Evolutionary conservation across 2,797 vertebrate species (phyloP).

Genomic region (Enteromius anoplus): DNA sequence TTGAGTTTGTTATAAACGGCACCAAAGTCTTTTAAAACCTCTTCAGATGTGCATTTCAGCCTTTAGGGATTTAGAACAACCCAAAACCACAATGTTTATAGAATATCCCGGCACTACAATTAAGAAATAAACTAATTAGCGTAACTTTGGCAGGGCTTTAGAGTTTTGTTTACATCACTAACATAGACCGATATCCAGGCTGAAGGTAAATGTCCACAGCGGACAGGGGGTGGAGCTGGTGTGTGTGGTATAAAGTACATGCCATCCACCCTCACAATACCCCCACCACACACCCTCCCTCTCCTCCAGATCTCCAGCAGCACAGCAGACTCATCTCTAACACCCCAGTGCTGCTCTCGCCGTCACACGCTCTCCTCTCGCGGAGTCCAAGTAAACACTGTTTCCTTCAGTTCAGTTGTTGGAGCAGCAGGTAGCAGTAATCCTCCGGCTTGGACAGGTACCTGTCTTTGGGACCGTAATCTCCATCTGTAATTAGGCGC

Average conservation of each 20-base stretch:
- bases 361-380: constrained; percentile 37
- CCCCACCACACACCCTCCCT: constrained; percentile 37
- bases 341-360: constrained; percentile 45
- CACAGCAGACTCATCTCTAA: constrained; percentile 44
- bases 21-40: neutral
- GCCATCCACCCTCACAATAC: constrained; percentile 43
- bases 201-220: constrained; percentile 22
- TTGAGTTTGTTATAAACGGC: neutral
- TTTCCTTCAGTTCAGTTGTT: constrained; percentile 16
- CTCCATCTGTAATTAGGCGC: constrained; percentile 34
- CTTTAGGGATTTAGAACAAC: neutral
- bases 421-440: constrained; percentile 36
- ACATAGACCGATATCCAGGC: neutral
- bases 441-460: constrained; percentile 40
- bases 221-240: constrained; percentile 52
- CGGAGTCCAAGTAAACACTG: constrained; percentile 26
- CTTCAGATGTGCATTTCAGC: neutral
- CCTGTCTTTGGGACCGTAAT: constrained; percentile 2
- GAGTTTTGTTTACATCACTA: neutral
- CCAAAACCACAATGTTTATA: neutral
- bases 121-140: neutral
- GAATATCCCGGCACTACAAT: neutral
- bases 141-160: neutral
- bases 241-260: constrained; percentile 35
- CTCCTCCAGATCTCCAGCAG: constrained; percentile 52